phyloP scores from a whole-genome alignment of 2,888 invertebrate genomes.

The Diloba caeruleocephala region DNA sequence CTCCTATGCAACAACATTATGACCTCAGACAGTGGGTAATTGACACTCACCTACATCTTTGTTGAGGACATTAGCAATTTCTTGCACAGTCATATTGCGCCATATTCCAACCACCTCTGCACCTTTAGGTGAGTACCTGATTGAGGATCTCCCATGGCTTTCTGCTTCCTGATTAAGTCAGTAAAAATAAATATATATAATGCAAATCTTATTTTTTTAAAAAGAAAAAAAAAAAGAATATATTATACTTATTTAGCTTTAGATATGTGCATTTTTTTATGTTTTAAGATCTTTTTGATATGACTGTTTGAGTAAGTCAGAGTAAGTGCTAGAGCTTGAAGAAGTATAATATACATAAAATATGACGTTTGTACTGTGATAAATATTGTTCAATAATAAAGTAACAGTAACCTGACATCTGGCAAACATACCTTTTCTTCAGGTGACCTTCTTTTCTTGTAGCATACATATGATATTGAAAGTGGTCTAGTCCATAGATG shows the following conservation, averaged over 20 bases:
- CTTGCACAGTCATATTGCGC: conserved; percentile 94
- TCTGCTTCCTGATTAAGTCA: conserved; percentile 66
- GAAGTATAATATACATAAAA: no score
- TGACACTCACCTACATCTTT: conserved; percentile 89
- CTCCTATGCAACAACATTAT: no score
- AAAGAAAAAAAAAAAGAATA: no score
- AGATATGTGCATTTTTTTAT: no score
- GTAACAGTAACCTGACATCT: not conserved
- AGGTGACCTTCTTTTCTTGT: conserved; percentile 90
- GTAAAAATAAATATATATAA: not conserved
- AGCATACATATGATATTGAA: conserved; percentile 72
- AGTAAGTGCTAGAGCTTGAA: no score
- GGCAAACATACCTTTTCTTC: conserved; percentile 89
- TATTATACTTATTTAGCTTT: no score
- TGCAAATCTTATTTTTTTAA: not conserved
- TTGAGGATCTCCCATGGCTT: conserved; percentile 80
- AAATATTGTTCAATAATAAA: no score
- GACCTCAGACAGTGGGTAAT: no score
- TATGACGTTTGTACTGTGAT: no score
- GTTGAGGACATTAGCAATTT: conserved; percentile 91
- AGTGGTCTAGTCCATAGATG: conserved; percentile 63
- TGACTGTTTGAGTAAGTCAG: no score
- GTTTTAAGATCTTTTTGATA: no score
- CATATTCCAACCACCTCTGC: conserved; percentile 91
- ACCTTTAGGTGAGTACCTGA: conserved; percentile 90